These are phyloP conservation scores for Cichlasoma orientale DNA, from an alignment of 2,797 vertebrate species.

Conservation along the genomic window DNA sequence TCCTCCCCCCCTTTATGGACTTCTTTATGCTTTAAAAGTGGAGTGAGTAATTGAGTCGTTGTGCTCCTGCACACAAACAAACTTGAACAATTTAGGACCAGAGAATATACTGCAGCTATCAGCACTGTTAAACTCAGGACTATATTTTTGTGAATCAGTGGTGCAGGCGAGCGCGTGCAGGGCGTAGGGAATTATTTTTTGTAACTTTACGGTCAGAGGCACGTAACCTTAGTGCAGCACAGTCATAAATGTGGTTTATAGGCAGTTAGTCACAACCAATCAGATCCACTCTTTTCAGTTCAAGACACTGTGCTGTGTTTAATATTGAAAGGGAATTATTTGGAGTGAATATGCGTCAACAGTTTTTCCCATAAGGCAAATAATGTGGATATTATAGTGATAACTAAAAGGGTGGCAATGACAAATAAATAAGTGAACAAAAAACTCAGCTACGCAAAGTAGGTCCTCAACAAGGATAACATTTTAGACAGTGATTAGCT, in stretches of 20 bases:
- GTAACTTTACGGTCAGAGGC: constrained; percentile 33
- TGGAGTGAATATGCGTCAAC: neutral
- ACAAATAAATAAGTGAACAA: neutral
- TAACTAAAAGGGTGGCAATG: neutral
- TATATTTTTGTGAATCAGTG: constrained; percentile 49
- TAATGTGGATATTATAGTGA: neutral
- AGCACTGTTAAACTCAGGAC: constrained; percentile 26
- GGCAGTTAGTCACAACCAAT: constrained; percentile 36
- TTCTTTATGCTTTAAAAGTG: constrained; percentile 24
- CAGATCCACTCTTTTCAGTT: constrained; percentile 6
- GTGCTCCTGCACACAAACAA: constrained; percentile 31
- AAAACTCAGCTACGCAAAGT: neutral
- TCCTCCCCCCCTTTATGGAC: neutral
- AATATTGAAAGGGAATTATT: constrained; percentile 20
- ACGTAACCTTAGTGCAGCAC: constrained; percentile 13
- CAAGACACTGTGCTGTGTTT: constrained; percentile 5
- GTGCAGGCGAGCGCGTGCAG: constrained; percentile 25
- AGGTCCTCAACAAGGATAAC: neutral
- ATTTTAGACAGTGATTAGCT: neutral
- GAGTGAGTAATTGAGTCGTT: constrained; percentile 25
- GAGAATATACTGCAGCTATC: constrained; percentile 47
- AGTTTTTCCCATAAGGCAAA: neutral
- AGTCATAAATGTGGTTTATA: constrained; percentile 50
- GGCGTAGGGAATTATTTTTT: constrained; percentile 14
- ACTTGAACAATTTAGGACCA: constrained; percentile 27